These are phyloP conservation scores for Penaeus monodon DNA, from an alignment of 2,888 invertebrate species.

Conservation along the genomic window DNA sequence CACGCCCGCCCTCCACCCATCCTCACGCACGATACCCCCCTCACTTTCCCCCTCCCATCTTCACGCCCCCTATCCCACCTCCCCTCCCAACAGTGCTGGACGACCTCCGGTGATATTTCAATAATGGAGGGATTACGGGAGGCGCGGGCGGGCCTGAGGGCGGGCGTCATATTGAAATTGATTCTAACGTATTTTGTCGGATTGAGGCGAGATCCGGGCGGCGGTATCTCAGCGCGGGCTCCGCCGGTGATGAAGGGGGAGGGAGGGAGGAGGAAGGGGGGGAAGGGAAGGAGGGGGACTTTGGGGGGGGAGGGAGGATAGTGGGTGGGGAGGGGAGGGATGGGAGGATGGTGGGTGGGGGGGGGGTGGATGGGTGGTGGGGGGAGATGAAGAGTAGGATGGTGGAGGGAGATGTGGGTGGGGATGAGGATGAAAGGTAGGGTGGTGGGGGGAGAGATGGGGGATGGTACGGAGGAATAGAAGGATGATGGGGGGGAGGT, in stretches of 20 bases:
- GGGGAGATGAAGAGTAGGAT: not conserved
- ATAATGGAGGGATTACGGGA: conserved; percentile 52
- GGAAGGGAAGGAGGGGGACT: too few species aligned
- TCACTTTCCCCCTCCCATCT: not conserved
- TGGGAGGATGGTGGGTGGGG: too few species aligned
- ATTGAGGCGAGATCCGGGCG: conserved; percentile 44
- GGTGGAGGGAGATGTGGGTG: too few species aligned
- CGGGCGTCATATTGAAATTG: conserved; percentile 52
- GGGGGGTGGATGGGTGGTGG: not conserved
- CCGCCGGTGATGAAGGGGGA: conserved; percentile 9
- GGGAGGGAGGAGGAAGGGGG: not conserved
- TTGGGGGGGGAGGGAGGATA: too few species aligned
- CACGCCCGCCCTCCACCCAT: not conserved
- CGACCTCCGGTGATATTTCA: conserved; percentile 52
- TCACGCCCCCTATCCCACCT: not conserved
- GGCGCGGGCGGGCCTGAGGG: conserved; percentile 2
- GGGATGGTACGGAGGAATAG: too few species aligned
- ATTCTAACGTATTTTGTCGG: conserved; percentile 58
- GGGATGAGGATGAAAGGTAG: too few species aligned
- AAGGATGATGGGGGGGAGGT: too few species aligned
- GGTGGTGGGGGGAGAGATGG: too few species aligned
- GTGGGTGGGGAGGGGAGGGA: too few species aligned
- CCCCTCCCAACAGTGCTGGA: not conserved
- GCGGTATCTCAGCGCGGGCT: conserved; percentile 40
- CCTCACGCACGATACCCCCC: not conserved